Evolutionary conservation across 2,888 invertebrate species (phyloP).

Genomic region (Pandemis cinnamomeana): DNA sequence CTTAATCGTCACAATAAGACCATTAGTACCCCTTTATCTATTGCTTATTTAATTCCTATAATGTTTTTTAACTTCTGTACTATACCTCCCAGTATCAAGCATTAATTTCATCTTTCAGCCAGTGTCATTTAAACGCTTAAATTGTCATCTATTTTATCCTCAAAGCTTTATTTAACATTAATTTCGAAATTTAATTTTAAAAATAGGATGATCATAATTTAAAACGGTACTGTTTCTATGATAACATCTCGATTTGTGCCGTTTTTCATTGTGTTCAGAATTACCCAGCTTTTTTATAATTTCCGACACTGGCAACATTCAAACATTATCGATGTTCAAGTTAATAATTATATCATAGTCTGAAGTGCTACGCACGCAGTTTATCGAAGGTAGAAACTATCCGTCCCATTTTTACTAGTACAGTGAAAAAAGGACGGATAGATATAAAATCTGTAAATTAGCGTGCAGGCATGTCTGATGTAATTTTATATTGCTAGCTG

Average conservation of each 20-base stretch:
- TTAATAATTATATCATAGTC: constrained; percentile 41
- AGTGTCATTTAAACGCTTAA: constrained; percentile 25
- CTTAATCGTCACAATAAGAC: constrained; percentile 33
- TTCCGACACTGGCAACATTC: constrained; percentile 38
- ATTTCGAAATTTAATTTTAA: not conserved
- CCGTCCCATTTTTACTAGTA: not conserved
- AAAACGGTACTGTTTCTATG: not conserved
- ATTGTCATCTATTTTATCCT: constrained; percentile 17
- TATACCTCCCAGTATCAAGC: constrained; percentile 25
- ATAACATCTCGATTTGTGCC: not conserved
- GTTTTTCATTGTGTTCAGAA: not conserved
- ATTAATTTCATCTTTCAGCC: constrained; percentile 30
- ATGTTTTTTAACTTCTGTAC: constrained; percentile 26
- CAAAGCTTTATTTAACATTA: not conserved
- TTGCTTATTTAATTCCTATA: constrained; percentile 29
- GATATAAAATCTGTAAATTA: not conserved
- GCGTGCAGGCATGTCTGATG: constrained; percentile 66
- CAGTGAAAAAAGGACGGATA: not conserved
- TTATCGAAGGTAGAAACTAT: not conserved
- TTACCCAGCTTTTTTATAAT: constrained; percentile 16
- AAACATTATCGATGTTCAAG: constrained; percentile 41
- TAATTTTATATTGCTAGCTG: constrained; percentile 84
- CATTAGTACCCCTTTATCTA: constrained; percentile 29
- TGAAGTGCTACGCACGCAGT: not conserved
- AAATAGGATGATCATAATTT: not conserved